Evolutionary conservation across 2,113 vertebrate species (phyloP).

Genomic region (Leucopsar rothschildi): DNA sequence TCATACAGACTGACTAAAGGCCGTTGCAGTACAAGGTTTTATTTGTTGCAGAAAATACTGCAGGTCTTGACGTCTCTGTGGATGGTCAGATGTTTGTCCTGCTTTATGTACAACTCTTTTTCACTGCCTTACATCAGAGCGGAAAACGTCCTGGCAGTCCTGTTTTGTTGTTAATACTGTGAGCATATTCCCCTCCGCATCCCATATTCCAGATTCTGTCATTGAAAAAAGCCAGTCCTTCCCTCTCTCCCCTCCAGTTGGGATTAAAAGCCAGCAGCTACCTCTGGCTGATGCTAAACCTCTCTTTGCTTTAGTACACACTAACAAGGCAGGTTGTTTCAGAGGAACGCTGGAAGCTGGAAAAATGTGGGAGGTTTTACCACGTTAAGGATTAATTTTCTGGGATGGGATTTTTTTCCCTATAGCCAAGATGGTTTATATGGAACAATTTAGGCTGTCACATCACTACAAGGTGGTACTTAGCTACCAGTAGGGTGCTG

Average conservation of each 20-base stretch:
- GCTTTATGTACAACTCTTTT: not conserved
- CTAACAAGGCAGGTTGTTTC: not conserved
- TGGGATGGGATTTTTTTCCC: not conserved
- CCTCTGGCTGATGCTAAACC: not conserved
- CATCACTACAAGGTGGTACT: not conserved
- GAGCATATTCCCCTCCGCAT: not conserved
- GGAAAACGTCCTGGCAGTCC: not conserved
- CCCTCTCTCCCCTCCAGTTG: not conserved
- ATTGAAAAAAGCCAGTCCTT: not conserved
- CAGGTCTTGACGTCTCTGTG: not conserved
- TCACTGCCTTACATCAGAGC: not conserved
- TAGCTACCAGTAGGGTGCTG: not conserved
- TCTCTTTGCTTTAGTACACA: not conserved
- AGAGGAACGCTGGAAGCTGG: not conserved
- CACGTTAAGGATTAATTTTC: not conserved
- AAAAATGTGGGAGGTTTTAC: rapidly evolving
- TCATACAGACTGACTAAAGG: not conserved
- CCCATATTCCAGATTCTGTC: not conserved
- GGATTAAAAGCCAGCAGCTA: not conserved
- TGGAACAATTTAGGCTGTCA: not conserved
- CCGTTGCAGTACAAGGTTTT: not conserved
- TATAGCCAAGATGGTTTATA: not conserved
- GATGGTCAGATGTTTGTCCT: not conserved
- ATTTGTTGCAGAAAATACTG: not conserved
- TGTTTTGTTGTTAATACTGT: not conserved